phyloP scores from a whole-genome alignment of 1,140 invertebrate species.

The Pantala flavescens region DNA sequence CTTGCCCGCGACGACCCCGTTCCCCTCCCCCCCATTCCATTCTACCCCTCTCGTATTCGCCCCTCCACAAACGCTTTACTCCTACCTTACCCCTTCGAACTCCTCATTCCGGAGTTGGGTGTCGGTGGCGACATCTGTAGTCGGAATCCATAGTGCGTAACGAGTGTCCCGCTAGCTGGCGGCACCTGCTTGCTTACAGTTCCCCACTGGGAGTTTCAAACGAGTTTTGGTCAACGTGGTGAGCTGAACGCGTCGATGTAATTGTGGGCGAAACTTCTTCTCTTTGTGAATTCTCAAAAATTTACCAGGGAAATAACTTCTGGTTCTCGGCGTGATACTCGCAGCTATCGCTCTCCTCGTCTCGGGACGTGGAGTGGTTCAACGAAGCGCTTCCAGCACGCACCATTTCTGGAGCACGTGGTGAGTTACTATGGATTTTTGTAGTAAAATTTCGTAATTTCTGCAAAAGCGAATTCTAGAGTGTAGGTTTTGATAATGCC shows the following conservation, averaged over 20 bases:
- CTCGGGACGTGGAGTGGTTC: too few relatives aligned
- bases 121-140: constrained; percentile 2
- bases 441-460: too few relatives aligned
- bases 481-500: too few relatives aligned
- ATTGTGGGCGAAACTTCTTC: neutral
- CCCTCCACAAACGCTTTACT: neutral
- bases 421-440: too few relatives aligned
- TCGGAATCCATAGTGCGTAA: constrained; percentile 4
- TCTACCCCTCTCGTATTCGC: neutral
- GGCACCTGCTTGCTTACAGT: neutral
- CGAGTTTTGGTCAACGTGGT: neutral
- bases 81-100: neutral
- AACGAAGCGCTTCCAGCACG: too few relatives aligned
- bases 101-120: neutral
- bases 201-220: neutral
- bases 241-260: neutral
- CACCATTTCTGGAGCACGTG: too few relatives aligned
- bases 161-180: neutral
- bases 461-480: too few relatives aligned
- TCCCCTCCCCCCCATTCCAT: neutral
- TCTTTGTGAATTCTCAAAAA: too few relatives aligned
- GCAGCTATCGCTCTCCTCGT: too few relatives aligned
- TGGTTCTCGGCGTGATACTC: too few relatives aligned
- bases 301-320: too few relatives aligned
- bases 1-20: constrained; percentile 4